Percentiles rank a stretch among this genome's conserved stretches.
Evolutionary conservation across 2,888 invertebrate species (phyloP).

Genomic region (Yponomeuta plumbellus): DNA sequence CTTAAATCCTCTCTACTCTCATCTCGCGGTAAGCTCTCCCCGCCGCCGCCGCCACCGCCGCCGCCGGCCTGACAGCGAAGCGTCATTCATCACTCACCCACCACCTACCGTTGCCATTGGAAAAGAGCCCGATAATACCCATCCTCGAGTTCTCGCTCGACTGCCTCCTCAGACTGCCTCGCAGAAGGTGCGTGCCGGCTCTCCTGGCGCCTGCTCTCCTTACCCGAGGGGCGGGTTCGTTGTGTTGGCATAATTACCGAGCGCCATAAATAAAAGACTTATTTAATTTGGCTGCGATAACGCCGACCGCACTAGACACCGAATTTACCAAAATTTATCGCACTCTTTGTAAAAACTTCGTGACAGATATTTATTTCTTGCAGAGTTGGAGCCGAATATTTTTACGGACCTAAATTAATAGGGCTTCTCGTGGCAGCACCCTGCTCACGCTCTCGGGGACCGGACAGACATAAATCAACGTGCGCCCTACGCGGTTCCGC

Average conservation of each 20-base stretch:
- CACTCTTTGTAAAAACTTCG: not conserved
- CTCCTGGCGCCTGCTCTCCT: not conserved
- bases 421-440: not conserved
- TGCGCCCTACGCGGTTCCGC: not conserved
- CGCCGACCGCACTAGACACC: not conserved
- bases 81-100: not conserved
- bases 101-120: not conserved
- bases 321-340: not conserved
- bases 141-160: not conserved
- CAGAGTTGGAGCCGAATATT: not conserved
- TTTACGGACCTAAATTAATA: not conserved
- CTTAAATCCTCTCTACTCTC: too few species aligned
- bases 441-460: not conserved
- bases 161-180: not conserved
- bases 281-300: not conserved
- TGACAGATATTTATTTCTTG: constrained; percentile 1
- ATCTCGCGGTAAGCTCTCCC: not conserved
- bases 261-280: not conserved
- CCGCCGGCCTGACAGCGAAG: not conserved
- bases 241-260: not conserved
- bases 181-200: not conserved
- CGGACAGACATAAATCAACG: not conserved
- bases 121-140: too few species aligned
- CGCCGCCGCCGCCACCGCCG: not conserved
- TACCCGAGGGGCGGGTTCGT: not conserved